These are phyloP conservation scores for Epirrhoe alternata DNA, from an alignment of 2,888 invertebrate species.

Conservation along the genomic window DNA sequence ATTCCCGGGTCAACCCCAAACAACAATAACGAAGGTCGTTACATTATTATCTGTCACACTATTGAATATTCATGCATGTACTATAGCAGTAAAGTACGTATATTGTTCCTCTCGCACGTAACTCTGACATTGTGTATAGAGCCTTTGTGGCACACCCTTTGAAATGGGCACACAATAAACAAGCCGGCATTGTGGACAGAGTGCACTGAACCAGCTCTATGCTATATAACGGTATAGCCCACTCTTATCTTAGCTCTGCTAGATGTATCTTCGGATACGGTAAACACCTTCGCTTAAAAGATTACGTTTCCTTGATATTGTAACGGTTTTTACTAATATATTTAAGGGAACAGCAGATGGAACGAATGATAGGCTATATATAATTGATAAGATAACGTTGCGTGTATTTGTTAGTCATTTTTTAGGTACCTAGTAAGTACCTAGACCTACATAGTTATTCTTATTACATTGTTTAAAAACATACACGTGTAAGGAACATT, in stretches of 20 bases:
- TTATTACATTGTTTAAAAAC: too few species aligned
- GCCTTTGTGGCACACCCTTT: constrained; percentile 67
- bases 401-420: too few species aligned
- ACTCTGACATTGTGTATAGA: constrained; percentile 57
- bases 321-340: constrained; percentile 10
- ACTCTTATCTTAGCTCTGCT: constrained; percentile 40
- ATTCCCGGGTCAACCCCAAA: constrained; percentile 19
- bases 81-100: constrained; percentile 41
- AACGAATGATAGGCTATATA: not conserved
- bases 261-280: constrained; percentile 32
- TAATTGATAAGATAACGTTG: too few species aligned
- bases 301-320: constrained; percentile 25
- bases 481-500: too few species aligned
- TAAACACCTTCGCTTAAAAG: constrained; percentile 26
- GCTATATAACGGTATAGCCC: constrained; percentile 41
- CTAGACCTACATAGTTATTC: too few species aligned
- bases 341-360: constrained; percentile 6
- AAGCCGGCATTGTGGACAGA: constrained; percentile 60
- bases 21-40: constrained; percentile 36
- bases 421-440: too few species aligned
- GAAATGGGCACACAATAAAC: constrained; percentile 66
- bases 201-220: constrained; percentile 53
- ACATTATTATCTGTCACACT: constrained; percentile 39
- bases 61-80: constrained; percentile 54
- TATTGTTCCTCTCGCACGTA: constrained; percentile 48